Percentiles rank a stretch among this genome's conserved stretches.
Conservation (phyloP, 2,113 vertebrate species). For the Anoura caudifer region DNA sequence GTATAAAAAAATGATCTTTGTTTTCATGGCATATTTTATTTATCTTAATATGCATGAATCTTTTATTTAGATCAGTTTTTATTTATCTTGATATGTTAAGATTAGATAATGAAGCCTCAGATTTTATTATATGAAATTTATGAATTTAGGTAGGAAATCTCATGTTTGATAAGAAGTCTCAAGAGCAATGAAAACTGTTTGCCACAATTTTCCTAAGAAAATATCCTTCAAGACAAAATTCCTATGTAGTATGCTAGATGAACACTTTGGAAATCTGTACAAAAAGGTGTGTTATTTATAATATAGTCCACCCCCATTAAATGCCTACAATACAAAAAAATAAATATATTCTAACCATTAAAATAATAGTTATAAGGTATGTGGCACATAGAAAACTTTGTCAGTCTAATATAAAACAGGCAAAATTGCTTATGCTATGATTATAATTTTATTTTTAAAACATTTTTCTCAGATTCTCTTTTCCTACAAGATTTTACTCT, state of each 20-base stretch:
- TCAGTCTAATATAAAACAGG: not conserved
- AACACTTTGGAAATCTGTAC: not conserved
- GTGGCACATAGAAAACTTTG: not conserved
- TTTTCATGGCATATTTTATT: not conserved
- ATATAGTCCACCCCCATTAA: not conserved
- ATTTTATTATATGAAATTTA: not conserved
- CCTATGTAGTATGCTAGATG: not conserved
- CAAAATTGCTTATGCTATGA: not conserved
- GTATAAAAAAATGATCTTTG: not conserved
- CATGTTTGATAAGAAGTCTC: not conserved
- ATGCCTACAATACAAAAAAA: not conserved
- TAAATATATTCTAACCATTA: not conserved
- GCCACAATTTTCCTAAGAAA: not conserved
- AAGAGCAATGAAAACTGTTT: not conserved
- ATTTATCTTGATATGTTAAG: not conserved
- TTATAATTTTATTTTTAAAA: not conserved
- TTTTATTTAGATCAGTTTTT: not conserved
- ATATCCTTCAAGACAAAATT: not conserved
- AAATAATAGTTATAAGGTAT: not conserved
- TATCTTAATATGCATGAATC: not conserved
- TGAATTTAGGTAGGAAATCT: not conserved
- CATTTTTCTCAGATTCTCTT: not conserved
- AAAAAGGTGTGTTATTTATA: not conserved
- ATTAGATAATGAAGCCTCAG: not conserved
- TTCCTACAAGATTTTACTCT: not conserved